phyloP scores from a whole-genome alignment of 92 coral and sea anemone species.

The Actinostola sp. region DNA sequence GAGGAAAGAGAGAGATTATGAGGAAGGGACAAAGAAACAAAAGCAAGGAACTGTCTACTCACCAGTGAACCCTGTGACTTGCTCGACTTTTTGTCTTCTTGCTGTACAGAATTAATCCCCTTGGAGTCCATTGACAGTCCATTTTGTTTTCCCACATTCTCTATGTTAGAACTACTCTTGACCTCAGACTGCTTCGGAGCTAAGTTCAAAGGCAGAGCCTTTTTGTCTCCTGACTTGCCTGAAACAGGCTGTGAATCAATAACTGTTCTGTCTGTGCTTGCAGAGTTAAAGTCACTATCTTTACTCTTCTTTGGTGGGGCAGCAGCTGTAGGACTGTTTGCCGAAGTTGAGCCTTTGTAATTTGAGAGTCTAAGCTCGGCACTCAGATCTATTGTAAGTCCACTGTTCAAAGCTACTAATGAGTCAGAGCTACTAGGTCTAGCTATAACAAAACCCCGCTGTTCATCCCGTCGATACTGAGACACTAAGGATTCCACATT shows the following conservation, averaged over 20 bases:
- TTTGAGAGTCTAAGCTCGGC: neutral
- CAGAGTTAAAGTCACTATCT: slow-evolving; percentile 12
- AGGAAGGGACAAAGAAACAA: too few relatives aligned
- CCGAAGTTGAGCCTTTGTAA: slow-evolving; percentile 12
- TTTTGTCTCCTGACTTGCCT: neutral
- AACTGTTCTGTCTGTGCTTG: neutral
- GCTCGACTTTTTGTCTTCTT: neutral
- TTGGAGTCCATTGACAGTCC: neutral
- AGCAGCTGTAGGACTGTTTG: slow-evolving; percentile 35
- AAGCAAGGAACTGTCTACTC: neutral
- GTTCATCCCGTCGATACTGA: slow-evolving; percentile 17
- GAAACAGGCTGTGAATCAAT: neutral
- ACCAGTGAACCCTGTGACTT: neutral
- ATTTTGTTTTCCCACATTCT: neutral
- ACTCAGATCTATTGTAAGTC: slow-evolving; percentile 24
- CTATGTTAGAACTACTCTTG: neutral
- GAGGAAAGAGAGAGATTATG: too few relatives aligned
- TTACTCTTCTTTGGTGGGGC: slow-evolving; percentile 46
- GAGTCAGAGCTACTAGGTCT: slow-evolving; percentile 45
- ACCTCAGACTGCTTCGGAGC: neutral
- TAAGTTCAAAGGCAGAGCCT: neutral
- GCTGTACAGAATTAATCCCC: neutral
- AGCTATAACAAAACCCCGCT: neutral
- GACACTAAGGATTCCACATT: slow-evolving; percentile 36
- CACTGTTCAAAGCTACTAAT: slow-evolving; percentile 20